These are phyloP conservation scores for Limnephilus rhombicus DNA, from an alignment of 2,888 invertebrate species.

Conservation along the genomic window DNA sequence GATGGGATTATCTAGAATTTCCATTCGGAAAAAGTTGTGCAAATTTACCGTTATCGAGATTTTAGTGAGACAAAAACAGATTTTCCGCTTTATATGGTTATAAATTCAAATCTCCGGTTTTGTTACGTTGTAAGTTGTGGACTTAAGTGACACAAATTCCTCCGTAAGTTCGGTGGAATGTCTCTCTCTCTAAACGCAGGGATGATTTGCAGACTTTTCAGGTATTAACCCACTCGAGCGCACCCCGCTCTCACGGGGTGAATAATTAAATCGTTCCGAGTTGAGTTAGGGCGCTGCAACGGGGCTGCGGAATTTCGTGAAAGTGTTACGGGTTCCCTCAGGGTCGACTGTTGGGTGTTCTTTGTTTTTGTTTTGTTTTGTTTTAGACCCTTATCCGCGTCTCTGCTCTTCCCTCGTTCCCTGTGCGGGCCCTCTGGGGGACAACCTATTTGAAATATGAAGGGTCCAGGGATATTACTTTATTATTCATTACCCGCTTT, in stretches of 20 bases:
- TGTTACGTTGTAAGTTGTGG: not conserved
- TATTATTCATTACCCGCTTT: not conserved
- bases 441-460: not conserved
- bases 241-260: not conserved
- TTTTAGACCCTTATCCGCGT: not conserved
- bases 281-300: constrained; percentile 27
- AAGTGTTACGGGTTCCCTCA: constrained; percentile 21
- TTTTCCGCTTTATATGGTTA: not conserved
- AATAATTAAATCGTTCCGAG: constrained; percentile 38
- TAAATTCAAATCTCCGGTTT: not conserved
- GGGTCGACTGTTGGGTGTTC: not conserved
- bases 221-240: constrained; percentile 16
- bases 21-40: no score
- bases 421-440: not conserved
- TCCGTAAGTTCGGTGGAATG: not conserved
- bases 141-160: constrained; percentile 22
- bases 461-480: not conserved
- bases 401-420: not conserved
- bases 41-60: not conserved
- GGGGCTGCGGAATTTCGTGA: constrained; percentile 7
- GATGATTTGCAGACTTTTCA: constrained; percentile 36
- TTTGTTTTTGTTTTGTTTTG: constrained; percentile 27
- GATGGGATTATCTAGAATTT: no score
- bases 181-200: constrained; percentile 6
- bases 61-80: not conserved